phyloP scores from a whole-genome alignment of 2,888 invertebrate genomes.

The Acleris laterana region DNA sequence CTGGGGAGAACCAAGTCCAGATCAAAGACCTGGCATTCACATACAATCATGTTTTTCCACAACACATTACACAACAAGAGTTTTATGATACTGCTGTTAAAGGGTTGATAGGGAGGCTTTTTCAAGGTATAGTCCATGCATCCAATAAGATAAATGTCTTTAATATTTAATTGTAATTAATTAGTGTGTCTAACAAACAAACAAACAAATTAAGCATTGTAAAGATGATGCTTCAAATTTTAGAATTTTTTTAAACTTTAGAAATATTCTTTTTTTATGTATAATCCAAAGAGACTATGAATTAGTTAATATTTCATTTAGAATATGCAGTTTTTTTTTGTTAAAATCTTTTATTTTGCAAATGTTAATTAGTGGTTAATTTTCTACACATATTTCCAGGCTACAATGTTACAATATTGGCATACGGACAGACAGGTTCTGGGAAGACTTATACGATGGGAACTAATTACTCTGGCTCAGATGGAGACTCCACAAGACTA shows the following conservation, averaged over 20 bases:
- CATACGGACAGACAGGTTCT: conserved; percentile 97
- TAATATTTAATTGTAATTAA: no score
- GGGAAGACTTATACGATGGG: conserved; percentile 98
- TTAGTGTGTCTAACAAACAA: no score
- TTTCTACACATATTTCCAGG: conserved; percentile 80
- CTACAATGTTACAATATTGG: conserved; percentile 96
- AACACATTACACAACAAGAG: conserved; percentile 87
- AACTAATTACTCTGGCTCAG: conserved; percentile 87
- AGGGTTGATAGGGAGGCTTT: conserved; percentile 89
- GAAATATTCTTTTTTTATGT: background rate
- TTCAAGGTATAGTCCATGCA: conserved; percentile 85
- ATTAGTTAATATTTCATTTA: background rate
- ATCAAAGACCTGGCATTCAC: conserved; percentile 91
- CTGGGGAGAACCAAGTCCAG: conserved; percentile 87
- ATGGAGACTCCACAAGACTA: conserved; percentile 81
- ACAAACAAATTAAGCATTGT: no score
- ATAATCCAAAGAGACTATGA: background rate
- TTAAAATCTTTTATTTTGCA: no score
- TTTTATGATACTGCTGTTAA: conserved; percentile 90
- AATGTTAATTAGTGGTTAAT: conserved; percentile 6
- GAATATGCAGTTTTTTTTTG: background rate
- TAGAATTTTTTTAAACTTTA: no score
- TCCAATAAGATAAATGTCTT: no score
- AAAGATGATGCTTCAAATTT: no score
- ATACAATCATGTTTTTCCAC: conserved; percentile 92